Conservation (phyloP, 53 echinoderm and acorn worm genomes). For the Pentamera pediparva region DNA sequence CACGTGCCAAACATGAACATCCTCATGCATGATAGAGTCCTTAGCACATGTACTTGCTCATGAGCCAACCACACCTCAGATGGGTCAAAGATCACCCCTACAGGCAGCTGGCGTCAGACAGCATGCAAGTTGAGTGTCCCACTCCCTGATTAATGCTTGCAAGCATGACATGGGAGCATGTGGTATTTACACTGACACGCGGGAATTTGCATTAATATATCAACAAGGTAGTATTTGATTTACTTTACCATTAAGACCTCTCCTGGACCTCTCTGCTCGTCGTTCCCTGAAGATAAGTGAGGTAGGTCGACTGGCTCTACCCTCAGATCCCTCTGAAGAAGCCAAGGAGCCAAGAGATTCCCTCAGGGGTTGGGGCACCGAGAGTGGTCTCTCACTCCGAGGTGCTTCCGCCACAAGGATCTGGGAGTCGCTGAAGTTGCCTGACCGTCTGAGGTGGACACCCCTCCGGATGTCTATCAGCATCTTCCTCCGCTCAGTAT, state of each 20-base stretch:
- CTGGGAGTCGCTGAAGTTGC: constrained; percentile 73
- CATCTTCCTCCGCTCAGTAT: constrained; percentile 66
- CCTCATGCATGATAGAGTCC: too few species aligned
- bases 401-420: constrained; percentile 27
- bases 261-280: constrained; percentile 68
- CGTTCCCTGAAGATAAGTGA: constrained; percentile 63
- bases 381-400: neutral
- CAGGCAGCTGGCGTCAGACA: too few species aligned
- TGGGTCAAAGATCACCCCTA: too few species aligned
- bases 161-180: too few species aligned
- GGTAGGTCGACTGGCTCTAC: constrained; percentile 50
- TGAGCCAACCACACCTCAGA: too few species aligned
- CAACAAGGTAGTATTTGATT: too few species aligned
- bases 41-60: too few species aligned
- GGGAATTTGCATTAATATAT: too few species aligned
- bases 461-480: constrained; percentile 64
- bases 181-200: too few species aligned
- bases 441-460: constrained; percentile 49
- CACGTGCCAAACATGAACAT: too few species aligned
- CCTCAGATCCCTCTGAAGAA: constrained; percentile 61
- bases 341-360: constrained; percentile 50
- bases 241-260: constrained; percentile 86
- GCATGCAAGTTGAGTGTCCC: too few species aligned
- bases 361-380: constrained; percentile 16
- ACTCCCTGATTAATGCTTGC: too few species aligned